Evolutionary conservation across 2,113 vertebrate species (phyloP).

Genomic region (Platichthys flesus): DNA sequence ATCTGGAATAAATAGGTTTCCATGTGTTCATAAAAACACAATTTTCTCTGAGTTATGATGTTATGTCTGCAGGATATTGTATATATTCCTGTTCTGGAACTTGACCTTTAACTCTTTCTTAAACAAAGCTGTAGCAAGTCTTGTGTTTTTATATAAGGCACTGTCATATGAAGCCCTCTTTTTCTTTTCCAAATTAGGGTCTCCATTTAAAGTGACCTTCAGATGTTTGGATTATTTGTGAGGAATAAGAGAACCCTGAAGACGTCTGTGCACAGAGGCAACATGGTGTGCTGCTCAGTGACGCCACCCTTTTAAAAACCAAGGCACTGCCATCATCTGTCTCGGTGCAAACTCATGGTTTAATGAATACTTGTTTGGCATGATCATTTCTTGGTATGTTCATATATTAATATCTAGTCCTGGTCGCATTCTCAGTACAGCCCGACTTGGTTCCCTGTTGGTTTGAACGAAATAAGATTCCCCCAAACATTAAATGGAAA

Average conservation of each 20-base stretch:
- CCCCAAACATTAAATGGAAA: not conserved
- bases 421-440: not conserved
- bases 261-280: not conserved
- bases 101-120: conserved; percentile 31
- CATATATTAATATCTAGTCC: not conserved
- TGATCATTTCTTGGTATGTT: too few species aligned
- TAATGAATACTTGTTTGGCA: too few species aligned
- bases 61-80: conserved; percentile 16
- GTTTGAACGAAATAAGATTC: not conserved
- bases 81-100: conserved; percentile 17
- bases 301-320: not conserved
- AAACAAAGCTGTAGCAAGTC: not conserved
- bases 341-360: too few species aligned
- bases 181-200: conserved; percentile 13
- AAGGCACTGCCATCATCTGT: not conserved
- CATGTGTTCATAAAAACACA: conserved; percentile 62
- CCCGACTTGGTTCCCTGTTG: not conserved
- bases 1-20: conserved; percentile 56
- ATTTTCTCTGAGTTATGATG: conserved; percentile 49
- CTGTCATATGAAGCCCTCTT: conserved; percentile 22
- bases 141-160: conserved; percentile 2
- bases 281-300: not conserved
- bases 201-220: not conserved
- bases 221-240: conserved; percentile 17
- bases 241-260: not conserved